Conservation (phyloP, 2,113 vertebrate genomes). For the Rana temporaria region DNA sequence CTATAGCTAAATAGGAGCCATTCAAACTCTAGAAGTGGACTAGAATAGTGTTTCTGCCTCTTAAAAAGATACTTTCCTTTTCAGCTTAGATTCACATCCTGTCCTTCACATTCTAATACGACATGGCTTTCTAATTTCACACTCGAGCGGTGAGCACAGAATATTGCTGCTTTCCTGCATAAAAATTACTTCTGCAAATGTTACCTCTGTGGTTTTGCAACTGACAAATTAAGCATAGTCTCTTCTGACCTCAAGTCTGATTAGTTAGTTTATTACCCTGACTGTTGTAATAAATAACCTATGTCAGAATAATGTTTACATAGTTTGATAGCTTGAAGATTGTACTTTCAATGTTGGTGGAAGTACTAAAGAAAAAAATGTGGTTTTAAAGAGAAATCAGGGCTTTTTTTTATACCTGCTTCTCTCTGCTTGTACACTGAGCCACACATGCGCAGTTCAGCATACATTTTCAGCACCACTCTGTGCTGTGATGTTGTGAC, state of each 20-base stretch:
- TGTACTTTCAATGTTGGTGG: not conserved
- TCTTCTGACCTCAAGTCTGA: slow-evolving; percentile 34
- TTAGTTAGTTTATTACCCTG: slow-evolving; percentile 35
- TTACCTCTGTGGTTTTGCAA: slow-evolving; percentile 56
- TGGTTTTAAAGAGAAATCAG: no score
- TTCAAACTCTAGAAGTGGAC: slow-evolving; percentile 61
- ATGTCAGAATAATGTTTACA: slow-evolving; percentile 3
- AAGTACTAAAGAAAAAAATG: no score
- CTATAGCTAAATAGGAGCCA: slow-evolving; percentile 55
- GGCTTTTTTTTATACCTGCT: no score
- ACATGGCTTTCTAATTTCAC: slow-evolving; percentile 73
- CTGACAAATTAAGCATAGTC: slow-evolving; percentile 10
- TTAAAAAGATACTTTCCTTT: slow-evolving; percentile 62
- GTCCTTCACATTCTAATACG: slow-evolving; percentile 58
- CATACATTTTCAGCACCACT: no score
- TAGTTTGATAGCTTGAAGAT: not conserved
- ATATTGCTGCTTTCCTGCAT: slow-evolving; percentile 60
- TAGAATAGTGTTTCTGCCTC: slow-evolving; percentile 66
- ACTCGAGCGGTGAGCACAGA: slow-evolving; percentile 68
- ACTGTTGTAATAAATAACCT: not conserved
- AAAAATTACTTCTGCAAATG: slow-evolving; percentile 66
- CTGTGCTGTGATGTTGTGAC: no score
- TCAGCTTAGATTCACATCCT: slow-evolving; percentile 63
- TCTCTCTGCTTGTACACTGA: no score
- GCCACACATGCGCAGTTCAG: no score